These are phyloP conservation scores for Griposia aprilina DNA, from an alignment of 2,888 invertebrate genomes.

Conservation along the genomic window DNA sequence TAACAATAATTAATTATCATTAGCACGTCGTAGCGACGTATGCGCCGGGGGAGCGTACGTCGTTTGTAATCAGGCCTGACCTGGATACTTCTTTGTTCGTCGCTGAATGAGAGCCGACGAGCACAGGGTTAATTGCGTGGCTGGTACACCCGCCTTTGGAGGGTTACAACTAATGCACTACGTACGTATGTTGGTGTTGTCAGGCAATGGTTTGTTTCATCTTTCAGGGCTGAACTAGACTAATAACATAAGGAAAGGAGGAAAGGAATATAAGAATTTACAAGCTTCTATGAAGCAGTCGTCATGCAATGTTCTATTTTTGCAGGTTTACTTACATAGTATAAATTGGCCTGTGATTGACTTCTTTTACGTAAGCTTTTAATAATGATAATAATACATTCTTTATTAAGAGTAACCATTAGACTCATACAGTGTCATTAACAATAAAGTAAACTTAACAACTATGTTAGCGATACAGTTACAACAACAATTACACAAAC, in stretches of 20 bases:
- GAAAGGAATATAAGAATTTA: not conserved
- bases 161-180: slow-evolving; percentile 61
- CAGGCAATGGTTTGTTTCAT: slow-evolving; percentile 33
- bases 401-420: too few relatives aligned
- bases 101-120: slow-evolving; percentile 71
- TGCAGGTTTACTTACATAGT: not conserved
- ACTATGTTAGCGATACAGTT: too few relatives aligned
- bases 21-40: slow-evolving; percentile 43
- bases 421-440: too few relatives aligned
- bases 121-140: slow-evolving; percentile 77
- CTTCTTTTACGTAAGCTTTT: not conserved
- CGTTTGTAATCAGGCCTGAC: slow-evolving; percentile 81
- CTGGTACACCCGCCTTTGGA: slow-evolving; percentile 71
- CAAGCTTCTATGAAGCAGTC: not conserved
- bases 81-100: slow-evolving; percentile 80
- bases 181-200: slow-evolving; percentile 42
- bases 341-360: not conserved
- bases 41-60: slow-evolving; percentile 59
- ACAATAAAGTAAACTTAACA: too few relatives aligned
- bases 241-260: not conserved
- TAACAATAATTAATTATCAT: slow-evolving; percentile 60
- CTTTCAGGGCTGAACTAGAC: not conserved
- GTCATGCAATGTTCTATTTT: not conserved
- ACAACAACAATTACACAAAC: too few relatives aligned
- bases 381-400: too few relatives aligned